These are phyloP conservation scores for Chrysotoxum bicinctum DNA, from an alignment of 2,888 invertebrate genomes.

Conservation along the genomic window DNA sequence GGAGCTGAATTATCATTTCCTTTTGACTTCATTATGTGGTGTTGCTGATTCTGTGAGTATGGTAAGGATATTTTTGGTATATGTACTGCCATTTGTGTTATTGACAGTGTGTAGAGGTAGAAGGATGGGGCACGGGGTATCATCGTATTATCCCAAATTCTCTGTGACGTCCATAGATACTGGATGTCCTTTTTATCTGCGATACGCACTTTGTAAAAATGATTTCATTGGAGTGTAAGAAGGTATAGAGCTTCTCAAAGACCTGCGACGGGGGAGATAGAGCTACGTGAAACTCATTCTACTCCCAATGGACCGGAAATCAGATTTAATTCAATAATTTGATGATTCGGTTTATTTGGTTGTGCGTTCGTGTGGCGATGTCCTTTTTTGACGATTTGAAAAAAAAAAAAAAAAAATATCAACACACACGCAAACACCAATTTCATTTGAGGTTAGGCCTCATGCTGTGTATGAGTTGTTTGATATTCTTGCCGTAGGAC, in stretches of 20 bases:
- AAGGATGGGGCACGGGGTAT: slow-evolving; percentile 33
- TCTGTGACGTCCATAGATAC: slow-evolving; percentile 25
- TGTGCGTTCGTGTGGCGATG: slow-evolving; percentile 66
- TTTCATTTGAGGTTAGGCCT: slow-evolving; percentile 26
- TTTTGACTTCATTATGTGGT: slow-evolving; percentile 72
- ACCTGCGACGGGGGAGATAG: too few relatives aligned
- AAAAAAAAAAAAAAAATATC: background rate
- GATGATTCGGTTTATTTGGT: slow-evolving; percentile 73
- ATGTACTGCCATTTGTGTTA: slow-evolving; percentile 49
- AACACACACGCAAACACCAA: background rate
- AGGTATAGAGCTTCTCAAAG: slow-evolving; percentile 1
- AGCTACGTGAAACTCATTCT: background rate
- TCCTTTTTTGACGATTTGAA: slow-evolving; percentile 48
- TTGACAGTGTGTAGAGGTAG: slow-evolving; percentile 54
- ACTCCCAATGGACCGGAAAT: slow-evolving; percentile 70
- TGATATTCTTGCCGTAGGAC: slow-evolving; percentile 32
- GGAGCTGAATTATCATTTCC: slow-evolving; percentile 72
- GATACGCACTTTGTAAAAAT: slow-evolving; percentile 43
- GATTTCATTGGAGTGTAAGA: slow-evolving; percentile 17
- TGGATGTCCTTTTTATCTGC: slow-evolving; percentile 12
- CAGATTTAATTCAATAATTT: slow-evolving; percentile 73
- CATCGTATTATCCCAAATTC: slow-evolving; percentile 57
- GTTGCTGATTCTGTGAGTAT: slow-evolving; percentile 12
- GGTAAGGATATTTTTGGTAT: background rate
- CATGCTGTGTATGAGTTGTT: slow-evolving; percentile 37